Base-by-base conservation (phyloP, 2,888 invertebrate species). In the Gisinianus flammeolus region DNA sequence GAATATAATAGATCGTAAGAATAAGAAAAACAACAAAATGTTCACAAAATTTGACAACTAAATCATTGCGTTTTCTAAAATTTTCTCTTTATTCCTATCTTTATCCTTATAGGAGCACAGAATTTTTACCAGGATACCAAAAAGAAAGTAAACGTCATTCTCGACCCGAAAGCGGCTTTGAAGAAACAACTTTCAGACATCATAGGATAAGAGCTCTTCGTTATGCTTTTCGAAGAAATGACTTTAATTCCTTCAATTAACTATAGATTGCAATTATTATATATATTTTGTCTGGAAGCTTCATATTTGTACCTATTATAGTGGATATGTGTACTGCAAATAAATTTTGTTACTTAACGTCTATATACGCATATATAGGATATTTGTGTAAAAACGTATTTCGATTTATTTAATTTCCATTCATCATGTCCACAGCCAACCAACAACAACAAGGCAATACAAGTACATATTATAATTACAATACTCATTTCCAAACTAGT, bases 81-180 rank as follows among this genome's bases (percentile, higher is more conserved):
- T 6, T 44, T 2, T 44, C 44, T 44, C 1, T 44, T 12, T 44
- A 6, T 6, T 35, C 35, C 35, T 35, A 16, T 44, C 16, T 2
- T 44, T 12, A 16, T 44, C 12, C 6, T 44, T 44, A 2, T 68
- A 68, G 68, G 33, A 24, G 68, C 68, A 35, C 31, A 35, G 26
- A 68, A 68, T 22, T 35, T 22, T 5, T 68, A 33, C 24, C n/a
- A 35, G 22, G 68, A 68, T 33, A 35, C 68, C 10, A 68, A 68
- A 24, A 26, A 33, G n/a, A 24, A 35, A 35, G 35, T 31, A 6
- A 68, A 24, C 24, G 24, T 68, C 3, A 35, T 68, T 68, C 35
- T 44, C 24, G 68, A 68, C 35, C 68, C 68, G 24, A 68, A 24
- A 22, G 44, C 35, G 24, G 68, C 68, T 5, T 22, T 68, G n/a